Base-by-base conservation (phyloP, 1,140 invertebrate genomes). In the Zeugodacus cucurbitae region DNA sequence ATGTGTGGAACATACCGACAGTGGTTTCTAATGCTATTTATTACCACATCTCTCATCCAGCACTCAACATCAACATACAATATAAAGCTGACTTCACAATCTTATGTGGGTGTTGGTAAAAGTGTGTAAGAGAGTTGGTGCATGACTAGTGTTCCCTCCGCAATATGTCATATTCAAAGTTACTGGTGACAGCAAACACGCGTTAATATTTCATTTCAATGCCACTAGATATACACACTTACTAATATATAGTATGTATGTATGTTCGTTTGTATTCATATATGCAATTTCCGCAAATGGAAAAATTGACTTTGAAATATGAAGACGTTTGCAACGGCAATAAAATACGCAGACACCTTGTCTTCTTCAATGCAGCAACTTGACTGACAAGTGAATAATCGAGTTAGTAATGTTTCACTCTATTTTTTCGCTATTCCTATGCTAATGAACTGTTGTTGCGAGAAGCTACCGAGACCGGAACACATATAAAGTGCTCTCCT, bases 241-340 rank as follows among this genome's bases (percentile, higher is more conserved):
- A 11, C 8, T 22, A 29, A 26, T 0, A 26, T 48, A 78, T 26
- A 2, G 2, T 41, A 70, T 37, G 5, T 54, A 48, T 22, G 26
- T 54, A 48, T 82, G 37, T 14, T 1, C 7, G 34, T 17, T 20
- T 4, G 34, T 5, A 26, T 26, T 26, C n/a, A 29, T 48, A 26
- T 22, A 26, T 48, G 17, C 32, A 41, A 41, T n/a, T 37, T 41
- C 22, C n/a, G 3, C 41, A 82, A 82, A 82, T 82, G 74, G 41
- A 82, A 82, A 48, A 82, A 82, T 82, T 82, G 74, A 82, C 48
- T 82, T 82, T 82, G 44, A 82, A 82, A 82, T 82, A 54, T 54
- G 22, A 82, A 82, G 41, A 82, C 41, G 10, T 48, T 82, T 54
- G 32, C 7, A 82, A 10, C 1, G n/a, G n/a, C 74, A 82, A 48